These are phyloP conservation scores for Pseudococcus viburni DNA, from an alignment of 2,888 invertebrate genomes.

Conservation along the genomic window DNA sequence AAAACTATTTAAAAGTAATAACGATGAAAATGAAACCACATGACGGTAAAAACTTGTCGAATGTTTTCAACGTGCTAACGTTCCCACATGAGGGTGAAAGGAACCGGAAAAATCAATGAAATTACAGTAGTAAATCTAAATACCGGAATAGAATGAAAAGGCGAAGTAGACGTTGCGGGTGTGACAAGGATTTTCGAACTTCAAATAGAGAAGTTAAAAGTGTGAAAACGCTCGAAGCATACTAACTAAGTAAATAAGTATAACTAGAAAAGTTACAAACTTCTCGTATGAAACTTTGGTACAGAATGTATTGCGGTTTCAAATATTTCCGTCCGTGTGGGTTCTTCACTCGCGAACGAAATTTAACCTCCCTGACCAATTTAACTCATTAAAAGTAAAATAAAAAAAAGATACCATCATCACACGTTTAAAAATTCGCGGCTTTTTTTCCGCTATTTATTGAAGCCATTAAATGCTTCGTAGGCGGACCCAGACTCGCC, in stretches of 20 bases:
- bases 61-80: conserved; percentile 44
- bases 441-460: not conserved
- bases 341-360: conserved; percentile 48
- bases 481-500: not conserved
- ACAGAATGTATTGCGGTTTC: conserved; percentile 59
- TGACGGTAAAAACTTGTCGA: conserved; percentile 46
- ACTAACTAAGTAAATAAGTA: conserved; percentile 62
- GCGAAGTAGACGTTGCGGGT: conserved; percentile 35
- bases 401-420: conserved; percentile 34
- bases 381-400: conserved; percentile 52
- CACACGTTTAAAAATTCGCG: conserved; percentile 13
- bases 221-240: conserved; percentile 62
- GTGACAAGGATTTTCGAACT: conserved; percentile 51
- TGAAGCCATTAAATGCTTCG: not conserved
- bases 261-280: conserved; percentile 63
- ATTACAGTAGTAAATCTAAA: conserved; percentile 59
- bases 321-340: conserved; percentile 55
- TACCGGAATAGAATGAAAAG: conserved; percentile 47
- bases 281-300: conserved; percentile 52
- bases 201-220: conserved; percentile 63
- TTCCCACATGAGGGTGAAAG: conserved; percentile 48
- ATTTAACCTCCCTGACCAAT: conserved; percentile 54
- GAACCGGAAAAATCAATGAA: conserved; percentile 59
- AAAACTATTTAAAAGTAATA: conserved; percentile 49
- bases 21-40: conserved; percentile 41